Conservation (phyloP, 1,140 invertebrate species). For the Kradibia gibbosae region DNA sequence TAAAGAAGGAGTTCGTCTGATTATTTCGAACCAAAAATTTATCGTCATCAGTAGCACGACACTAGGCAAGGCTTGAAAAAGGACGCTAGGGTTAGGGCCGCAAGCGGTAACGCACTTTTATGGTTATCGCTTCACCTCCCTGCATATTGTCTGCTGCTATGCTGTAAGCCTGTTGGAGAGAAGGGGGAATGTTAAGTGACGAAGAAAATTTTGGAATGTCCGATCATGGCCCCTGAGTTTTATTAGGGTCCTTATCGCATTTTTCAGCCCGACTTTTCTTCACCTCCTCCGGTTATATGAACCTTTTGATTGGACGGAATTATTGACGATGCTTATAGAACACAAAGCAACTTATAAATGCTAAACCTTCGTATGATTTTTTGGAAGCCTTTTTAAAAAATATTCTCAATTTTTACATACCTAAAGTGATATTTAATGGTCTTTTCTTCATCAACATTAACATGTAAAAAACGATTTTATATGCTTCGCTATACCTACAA, state of each 20-base stretch:
- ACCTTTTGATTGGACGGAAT: neutral
- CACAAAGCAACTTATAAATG: neutral
- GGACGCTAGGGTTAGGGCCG: neutral
- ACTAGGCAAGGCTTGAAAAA: conserved; percentile 47
- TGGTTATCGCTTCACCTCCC: neutral
- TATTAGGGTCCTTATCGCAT: neutral
- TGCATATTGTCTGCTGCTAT: too few species aligned
- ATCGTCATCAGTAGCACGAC: conserved; percentile 22
- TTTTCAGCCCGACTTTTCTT: neutral
- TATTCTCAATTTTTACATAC: too few species aligned
- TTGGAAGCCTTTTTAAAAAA: neutral
- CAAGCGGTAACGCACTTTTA: conserved; percentile 17
- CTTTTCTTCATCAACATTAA: too few species aligned
- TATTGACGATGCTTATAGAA: neutral
- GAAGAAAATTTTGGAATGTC: neutral
- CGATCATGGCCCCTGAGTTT: neutral
- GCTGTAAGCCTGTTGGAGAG: too few species aligned
- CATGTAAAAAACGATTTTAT: too few species aligned
- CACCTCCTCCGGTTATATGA: neutral
- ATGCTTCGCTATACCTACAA: too few species aligned
- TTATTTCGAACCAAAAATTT: conserved; percentile 45
- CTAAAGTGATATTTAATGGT: too few species aligned
- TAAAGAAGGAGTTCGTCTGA: conserved; percentile 39
- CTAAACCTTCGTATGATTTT: neutral
- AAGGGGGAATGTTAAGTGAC: too few species aligned